Evolutionary conservation across 2,797 vertebrate species (phyloP), one percentile per base, ranked within the genome.

Genomic region (Oreonectes daqikongensis): DNA sequence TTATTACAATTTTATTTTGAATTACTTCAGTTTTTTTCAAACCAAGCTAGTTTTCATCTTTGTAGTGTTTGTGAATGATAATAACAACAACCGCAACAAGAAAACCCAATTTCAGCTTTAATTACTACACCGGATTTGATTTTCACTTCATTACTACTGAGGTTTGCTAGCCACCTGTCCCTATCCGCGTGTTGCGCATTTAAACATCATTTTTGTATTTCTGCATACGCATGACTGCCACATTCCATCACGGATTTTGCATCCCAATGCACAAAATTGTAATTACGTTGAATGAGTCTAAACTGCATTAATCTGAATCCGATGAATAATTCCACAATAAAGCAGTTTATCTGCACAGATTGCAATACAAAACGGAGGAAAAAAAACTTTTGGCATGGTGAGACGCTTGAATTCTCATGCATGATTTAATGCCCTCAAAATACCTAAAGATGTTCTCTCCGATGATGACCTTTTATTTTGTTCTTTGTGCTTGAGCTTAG

Each of bases 401-500:
- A 68, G 10, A 12, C 44, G 18, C 20, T 18, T n/a, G 59, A 22
- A 63, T 24, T 30, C 38, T n/a, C 14, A 75, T 15, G 20, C 52
- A 40, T 69, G 26, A 50, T 55, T 70, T 24, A 32, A 69, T 17
- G 24, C 32, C 22, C 18, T 32, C 32, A 28, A 68, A 70, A 78
- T 61, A 76, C 40, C 59, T 57, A 14, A 22, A 24, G 53, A 65
- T 46, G 20, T 64, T 77, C 35, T 72, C 44, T 46, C 53, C 74
- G 66, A 74, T 79, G 66, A 74, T 79, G 22, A 76, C 60, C 65
- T 52, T 77, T 68, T 76, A 66, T 65, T 73, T 65, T 53, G 18
- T 69, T 28, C 59, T 65, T 5, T 44, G n/a, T 11, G 53, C 66
- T 69, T 42, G 9, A 40, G 61, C 30, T n/a, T 8, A 35, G 14